Conservation (phyloP, 2,113 vertebrate species). For the Circaetus cinerascens region DNA sequence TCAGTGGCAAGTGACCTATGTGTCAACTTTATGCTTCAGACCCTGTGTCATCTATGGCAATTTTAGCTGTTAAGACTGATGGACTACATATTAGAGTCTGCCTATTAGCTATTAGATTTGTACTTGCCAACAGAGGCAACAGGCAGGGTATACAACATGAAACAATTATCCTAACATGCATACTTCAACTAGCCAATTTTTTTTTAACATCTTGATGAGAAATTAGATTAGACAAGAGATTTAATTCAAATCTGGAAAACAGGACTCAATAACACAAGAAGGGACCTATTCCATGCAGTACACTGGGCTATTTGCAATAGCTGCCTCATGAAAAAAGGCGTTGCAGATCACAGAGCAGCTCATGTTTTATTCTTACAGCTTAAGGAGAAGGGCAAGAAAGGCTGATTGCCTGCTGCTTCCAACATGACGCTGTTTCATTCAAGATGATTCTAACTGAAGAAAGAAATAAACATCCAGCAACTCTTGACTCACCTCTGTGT, state of each 20-base stretch:
- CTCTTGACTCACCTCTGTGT: slow-evolving; percentile 79
- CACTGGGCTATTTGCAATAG: not conserved
- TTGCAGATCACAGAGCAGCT: not conserved
- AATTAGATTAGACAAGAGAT: not conserved
- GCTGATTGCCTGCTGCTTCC: slow-evolving; percentile 31
- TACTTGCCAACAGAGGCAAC: not conserved
- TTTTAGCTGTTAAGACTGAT: not conserved
- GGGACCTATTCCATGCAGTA: not conserved
- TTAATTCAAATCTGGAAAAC: not conserved
- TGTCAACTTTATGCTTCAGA: not conserved
- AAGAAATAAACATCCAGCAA: not conserved
- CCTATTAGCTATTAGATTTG: not conserved
- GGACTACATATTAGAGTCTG: not conserved
- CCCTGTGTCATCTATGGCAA: not conserved
- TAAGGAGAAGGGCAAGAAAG: slow-evolving; percentile 20
- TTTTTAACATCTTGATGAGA: not conserved
- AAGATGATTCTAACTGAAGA: not conserved
- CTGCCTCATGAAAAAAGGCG: not conserved
- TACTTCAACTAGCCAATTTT: not conserved
- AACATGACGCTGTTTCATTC: not conserved
- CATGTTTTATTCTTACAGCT: not conserved
- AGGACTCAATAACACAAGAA: not conserved
- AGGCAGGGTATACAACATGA: not conserved
- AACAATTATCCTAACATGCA: not conserved
- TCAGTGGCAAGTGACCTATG: not conserved